Base-by-base conservation (phyloP, 2,888 invertebrate genomes). In the Omphaloscelis lunosa region DNA sequence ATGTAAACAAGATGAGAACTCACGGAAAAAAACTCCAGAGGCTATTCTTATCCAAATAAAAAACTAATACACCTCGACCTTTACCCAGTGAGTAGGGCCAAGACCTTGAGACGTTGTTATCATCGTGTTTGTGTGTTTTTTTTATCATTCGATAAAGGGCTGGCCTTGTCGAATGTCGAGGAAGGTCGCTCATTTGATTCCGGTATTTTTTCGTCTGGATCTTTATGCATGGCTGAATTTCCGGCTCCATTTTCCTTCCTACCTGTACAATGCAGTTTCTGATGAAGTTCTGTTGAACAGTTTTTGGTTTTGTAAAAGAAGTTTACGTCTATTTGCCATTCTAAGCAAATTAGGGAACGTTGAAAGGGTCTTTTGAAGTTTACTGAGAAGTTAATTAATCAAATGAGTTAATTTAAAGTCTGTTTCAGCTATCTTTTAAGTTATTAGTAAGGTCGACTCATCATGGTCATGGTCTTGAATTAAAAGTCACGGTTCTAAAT, bases 71-170 rank as follows among this genome's bases (percentile, higher is more conserved):
- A 90, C 93, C 92, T 93, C 94, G 94, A 96, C 95, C 95, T 96
- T 95, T 95, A 94, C 93, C 94, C 93, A 93, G 88, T 90, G 91
- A 88, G 88, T 91, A 92, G 92, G 92, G 88, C 93, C 91, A 87
- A 90, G 95, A 93, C 95, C 96, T 95, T 94, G 95, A 89, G 87
- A 86, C 91, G 91, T 91, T 87, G 85, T 93, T 95, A 93, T 95
- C 95, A 92, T 89, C 84, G 86, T 91, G 91, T 93, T 92, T 92
- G 91, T 92, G 87, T 90, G 91, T 92, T 90, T 92, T 90, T 90
- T 92, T 94, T 94, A 95, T 94, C 94, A 88, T 73, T 72, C 89
- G 95, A 95, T 95, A 95, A 95, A 95, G 95, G 96, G 95, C 92
- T 91, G 94, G 89, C 96, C 96, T 96, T 93, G 95, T 77, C 67